These are phyloP conservation scores for Halcyon chelicuti DNA, from an alignment of 2,797 vertebrate species.

Conservation along the genomic window DNA sequence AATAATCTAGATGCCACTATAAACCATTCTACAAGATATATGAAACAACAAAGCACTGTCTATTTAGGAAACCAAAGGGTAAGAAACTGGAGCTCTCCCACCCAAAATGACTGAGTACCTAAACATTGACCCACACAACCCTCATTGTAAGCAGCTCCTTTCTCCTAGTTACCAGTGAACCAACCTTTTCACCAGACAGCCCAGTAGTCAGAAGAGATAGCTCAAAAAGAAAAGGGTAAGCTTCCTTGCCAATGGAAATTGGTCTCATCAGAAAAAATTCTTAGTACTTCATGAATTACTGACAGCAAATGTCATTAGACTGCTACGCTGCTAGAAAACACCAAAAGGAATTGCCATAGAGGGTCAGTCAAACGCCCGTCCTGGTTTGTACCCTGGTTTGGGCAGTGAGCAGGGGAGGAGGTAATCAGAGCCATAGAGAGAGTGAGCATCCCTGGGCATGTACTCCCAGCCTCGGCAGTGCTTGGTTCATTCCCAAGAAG, in stretches of 20 bases:
- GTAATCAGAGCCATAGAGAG: not conserved
- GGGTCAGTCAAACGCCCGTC: not conserved
- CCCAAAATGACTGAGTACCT: not conserved
- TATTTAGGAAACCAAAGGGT: not conserved
- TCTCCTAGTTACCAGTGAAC: not conserved
- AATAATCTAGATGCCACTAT: not conserved
- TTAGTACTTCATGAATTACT: not conserved
- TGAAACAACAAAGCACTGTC: not conserved
- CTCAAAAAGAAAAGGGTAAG: not conserved
- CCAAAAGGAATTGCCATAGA: not conserved
- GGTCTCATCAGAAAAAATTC: not conserved
- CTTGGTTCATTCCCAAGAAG: not conserved
- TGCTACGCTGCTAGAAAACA: not conserved
- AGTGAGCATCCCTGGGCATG: fast-evolving
- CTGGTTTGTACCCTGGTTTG: not conserved
- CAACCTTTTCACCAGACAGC: not conserved
- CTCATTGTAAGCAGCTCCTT: not conserved
- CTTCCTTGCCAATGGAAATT: not conserved
- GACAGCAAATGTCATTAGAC: not conserved
- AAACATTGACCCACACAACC: not conserved
- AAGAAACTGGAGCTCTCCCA: not conserved
- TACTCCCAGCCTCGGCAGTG: not conserved
- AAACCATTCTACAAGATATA: not conserved
- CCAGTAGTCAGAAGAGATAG: not conserved
- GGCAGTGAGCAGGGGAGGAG: not conserved